phyloP scores from a whole-genome alignment of 2,113 vertebrate genomes.

The Talpa occidentalis region DNA sequence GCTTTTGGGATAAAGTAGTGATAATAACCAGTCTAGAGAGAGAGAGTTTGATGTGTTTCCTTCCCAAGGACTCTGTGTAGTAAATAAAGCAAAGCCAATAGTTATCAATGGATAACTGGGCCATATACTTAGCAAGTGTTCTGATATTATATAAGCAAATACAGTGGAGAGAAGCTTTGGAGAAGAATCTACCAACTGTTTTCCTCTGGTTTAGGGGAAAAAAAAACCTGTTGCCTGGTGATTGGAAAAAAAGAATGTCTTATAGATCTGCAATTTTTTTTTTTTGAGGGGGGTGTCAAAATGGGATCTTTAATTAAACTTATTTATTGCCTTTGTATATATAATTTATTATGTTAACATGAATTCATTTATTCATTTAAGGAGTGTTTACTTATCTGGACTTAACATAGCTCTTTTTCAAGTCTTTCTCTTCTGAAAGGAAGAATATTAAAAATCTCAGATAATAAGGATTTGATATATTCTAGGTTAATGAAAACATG shows the following conservation, averaged over 20 bases:
- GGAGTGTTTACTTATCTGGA: background rate
- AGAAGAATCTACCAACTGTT: background rate
- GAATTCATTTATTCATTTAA: background rate
- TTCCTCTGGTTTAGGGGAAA: conserved; percentile 26
- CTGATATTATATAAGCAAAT: background rate
- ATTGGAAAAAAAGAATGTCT: background rate
- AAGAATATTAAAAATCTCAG: conserved; percentile 20
- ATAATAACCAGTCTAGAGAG: background rate
- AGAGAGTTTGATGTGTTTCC: conserved; percentile 33
- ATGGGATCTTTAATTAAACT: background rate
- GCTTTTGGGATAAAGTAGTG: conserved; percentile 11
- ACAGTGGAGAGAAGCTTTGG: background rate
- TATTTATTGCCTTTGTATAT: background rate
- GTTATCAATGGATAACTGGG: conserved; percentile 29
- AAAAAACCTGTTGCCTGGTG: background rate
- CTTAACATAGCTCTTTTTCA: background rate
- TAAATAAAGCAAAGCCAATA: conserved; percentile 62
- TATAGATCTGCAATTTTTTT: background rate
- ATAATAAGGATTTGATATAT: conserved; percentile 20
- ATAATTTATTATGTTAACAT: background rate
- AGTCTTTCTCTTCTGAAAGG: background rate
- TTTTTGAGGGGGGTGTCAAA: background rate
- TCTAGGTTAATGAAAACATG: background rate
- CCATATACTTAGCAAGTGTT: conserved; percentile 16
- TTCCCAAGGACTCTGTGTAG: background rate